Evolutionary conservation across 2,888 invertebrate genomes (phyloP).

Genomic region (Strigamia crassipes): DNA sequence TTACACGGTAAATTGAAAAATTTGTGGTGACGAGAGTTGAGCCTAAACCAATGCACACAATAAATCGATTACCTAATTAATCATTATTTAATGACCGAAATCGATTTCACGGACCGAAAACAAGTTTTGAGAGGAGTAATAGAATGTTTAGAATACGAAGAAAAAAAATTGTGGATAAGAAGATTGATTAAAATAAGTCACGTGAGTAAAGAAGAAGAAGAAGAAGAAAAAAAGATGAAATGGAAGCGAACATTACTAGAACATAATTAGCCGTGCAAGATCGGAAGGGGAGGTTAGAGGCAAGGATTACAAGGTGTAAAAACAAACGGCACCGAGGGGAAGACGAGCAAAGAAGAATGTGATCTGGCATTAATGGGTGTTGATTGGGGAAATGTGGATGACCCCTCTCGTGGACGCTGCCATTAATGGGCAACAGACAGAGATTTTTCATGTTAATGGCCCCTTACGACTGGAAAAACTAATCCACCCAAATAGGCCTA

Average conservation of each 20-base stretch:
- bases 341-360: neutral
- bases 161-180: neutral
- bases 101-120: no score
- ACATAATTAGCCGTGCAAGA: neutral
- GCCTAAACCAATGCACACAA: neutral
- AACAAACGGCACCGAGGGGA: neutral
- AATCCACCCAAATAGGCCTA: neutral
- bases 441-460: neutral
- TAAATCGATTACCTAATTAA: neutral
- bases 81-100: neutral
- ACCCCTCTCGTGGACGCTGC: neutral
- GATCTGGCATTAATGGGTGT: neutral
- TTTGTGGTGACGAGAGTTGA: neutral
- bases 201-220: neutral
- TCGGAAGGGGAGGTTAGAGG: neutral
- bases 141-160: neutral
- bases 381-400: neutral
- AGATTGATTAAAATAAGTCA: neutral
- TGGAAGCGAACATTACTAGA: neutral
- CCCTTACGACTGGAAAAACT: neutral
- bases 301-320: neutral
- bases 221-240: neutral
- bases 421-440: neutral
- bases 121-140: neutral
- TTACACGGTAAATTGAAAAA: neutral